Evolutionary conservation across 2,888 invertebrate genomes (phyloP).

Genomic region (Gonocerus acuteangulatus): DNA sequence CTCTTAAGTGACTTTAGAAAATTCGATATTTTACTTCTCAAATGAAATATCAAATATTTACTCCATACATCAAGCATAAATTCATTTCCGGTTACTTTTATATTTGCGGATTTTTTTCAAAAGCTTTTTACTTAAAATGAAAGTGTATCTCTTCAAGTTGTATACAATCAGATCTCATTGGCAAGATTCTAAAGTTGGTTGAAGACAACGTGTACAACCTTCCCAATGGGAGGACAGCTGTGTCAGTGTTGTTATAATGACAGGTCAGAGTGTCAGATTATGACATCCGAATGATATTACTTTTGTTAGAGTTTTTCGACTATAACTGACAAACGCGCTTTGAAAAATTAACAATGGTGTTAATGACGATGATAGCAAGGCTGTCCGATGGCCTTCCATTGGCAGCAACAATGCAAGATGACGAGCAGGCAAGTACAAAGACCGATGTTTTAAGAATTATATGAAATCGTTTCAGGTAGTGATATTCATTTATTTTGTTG

Average conservation of each 20-base stretch:
- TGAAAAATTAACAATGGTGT: slow-evolving; percentile 60
- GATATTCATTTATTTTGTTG: not conserved
- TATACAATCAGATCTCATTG: not conserved
- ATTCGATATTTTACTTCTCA: slow-evolving; percentile 12
- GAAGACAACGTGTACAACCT: slow-evolving; percentile 19
- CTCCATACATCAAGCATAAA: too few relatives aligned
- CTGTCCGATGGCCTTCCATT: slow-evolving; percentile 76
- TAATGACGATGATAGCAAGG: slow-evolving; percentile 96
- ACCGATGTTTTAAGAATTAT: not conserved
- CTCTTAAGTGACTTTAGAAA: slow-evolving; percentile 4
- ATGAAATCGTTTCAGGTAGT: not conserved
- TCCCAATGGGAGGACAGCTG: not conserved
- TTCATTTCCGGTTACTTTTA: too few relatives aligned
- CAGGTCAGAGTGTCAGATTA: not conserved
- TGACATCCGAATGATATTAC: not conserved
- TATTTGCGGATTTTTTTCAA: too few relatives aligned
- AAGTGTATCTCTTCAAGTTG: too few relatives aligned
- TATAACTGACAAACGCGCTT: not conserved
- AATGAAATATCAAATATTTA: not conserved
- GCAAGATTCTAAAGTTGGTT: not conserved
- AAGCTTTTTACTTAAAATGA: too few relatives aligned
- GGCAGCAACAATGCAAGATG: slow-evolving; percentile 87
- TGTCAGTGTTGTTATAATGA: not conserved
- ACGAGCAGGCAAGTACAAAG: slow-evolving; percentile 74
- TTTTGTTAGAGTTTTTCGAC: not conserved